These are phyloP conservation scores for Caenorhabditis zanzibari DNA, from an alignment of 2,888 invertebrate species.

Conservation along the genomic window DNA sequence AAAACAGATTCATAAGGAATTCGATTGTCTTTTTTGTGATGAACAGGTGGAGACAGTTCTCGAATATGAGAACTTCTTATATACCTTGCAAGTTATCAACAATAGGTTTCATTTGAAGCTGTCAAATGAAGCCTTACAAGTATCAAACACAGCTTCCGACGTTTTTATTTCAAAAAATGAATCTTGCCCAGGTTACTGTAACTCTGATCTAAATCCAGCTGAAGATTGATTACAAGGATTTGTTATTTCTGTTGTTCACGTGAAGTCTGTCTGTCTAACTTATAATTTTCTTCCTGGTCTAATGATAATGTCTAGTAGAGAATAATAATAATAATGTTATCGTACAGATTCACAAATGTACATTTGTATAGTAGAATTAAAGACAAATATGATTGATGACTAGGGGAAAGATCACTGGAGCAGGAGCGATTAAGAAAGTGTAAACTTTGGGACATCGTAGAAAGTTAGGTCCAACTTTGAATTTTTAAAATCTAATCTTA, in stretches of 20 bases:
- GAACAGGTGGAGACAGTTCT: neutral
- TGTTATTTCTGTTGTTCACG: conserved; percentile 10
- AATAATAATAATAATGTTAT: conserved; percentile 25
- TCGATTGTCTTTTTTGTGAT: neutral
- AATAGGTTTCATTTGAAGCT: too few species aligned
- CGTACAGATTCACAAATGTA: neutral
- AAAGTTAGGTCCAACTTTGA: too few species aligned
- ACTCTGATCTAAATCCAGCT: neutral
- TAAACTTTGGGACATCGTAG: too few species aligned
- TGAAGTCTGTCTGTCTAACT: neutral
- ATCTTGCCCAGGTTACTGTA: too few species aligned
- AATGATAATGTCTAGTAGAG: conserved; percentile 12
- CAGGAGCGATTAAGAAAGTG: neutral
- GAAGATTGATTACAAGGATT: too few species aligned
- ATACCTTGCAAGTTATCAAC: neutral
- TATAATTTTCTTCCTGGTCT: conserved; percentile 6
- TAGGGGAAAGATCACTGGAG: neutral
- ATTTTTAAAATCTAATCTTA: too few species aligned
- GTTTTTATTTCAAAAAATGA: too few species aligned
- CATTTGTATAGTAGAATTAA: too few species aligned
- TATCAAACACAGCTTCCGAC: too few species aligned
- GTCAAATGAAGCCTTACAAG: too few species aligned
- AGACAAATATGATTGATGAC: conserved; percentile 6
- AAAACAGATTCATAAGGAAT: neutral
- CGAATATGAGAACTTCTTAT: neutral